Conservation (phyloP, 1,140 invertebrate genomes). For the Ruditapes philippinarum region DNA sequence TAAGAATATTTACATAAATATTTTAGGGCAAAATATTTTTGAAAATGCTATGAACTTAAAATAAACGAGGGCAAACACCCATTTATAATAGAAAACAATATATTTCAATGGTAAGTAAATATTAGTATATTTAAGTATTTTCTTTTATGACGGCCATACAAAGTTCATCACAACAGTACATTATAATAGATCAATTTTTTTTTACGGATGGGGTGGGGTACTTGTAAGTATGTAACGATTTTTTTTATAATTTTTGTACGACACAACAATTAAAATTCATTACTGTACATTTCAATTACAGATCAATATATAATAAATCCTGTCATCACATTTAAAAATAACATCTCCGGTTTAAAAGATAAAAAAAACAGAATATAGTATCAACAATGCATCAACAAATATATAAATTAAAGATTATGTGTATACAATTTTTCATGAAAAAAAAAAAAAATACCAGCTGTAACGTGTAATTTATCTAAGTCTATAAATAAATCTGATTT, state of each 20-base stretch:
- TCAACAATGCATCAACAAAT: conserved; percentile 18
- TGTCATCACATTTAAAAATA: conserved; percentile 40
- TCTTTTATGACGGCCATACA: no score
- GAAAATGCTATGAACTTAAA: no score
- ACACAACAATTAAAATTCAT: neutral
- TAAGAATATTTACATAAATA: no score
- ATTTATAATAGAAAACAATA: no score
- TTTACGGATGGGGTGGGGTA: no score
- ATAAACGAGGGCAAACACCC: no score
- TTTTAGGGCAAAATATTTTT: no score
- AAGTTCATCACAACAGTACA: no score
- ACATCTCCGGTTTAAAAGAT: conserved; percentile 18
- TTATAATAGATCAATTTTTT: no score
- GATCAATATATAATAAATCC: neutral
- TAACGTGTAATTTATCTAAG: neutral
- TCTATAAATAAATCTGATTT: neutral
- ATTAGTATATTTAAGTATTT: no score
- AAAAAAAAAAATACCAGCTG: no score
- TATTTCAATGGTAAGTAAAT: no score
- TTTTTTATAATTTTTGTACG: neutral
- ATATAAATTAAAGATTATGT: conserved; percentile 30
- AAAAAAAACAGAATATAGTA: conserved; percentile 23
- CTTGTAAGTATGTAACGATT: conserved; percentile 5
- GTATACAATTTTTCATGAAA: conserved; percentile 9
- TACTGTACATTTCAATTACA: neutral